phyloP scores from a whole-genome alignment of 2,888 invertebrate genomes.

The Dryocosmus kuriphilus region DNA sequence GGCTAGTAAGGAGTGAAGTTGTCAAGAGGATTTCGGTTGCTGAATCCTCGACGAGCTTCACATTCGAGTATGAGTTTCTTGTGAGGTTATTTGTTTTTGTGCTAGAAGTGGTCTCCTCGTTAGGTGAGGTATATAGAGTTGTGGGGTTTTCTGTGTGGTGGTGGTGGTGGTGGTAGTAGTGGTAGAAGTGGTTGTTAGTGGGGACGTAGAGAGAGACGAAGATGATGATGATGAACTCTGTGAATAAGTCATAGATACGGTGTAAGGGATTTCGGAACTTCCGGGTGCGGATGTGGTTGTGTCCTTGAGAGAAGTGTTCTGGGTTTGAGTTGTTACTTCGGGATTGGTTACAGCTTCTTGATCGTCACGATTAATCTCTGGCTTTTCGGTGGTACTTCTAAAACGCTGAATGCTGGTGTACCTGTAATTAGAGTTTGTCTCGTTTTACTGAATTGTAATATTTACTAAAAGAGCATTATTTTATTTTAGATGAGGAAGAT shows the following conservation, averaged over 20 bases:
- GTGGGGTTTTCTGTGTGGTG: conserved; percentile 41
- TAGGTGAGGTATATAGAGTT: conserved; percentile 16
- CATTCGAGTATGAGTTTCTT: conserved; percentile 53
- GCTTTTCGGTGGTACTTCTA: conserved; percentile 68
- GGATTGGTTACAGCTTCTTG: conserved; percentile 46
- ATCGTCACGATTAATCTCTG: conserved; percentile 47
- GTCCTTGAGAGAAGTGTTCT: conserved; percentile 43
- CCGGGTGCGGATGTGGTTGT: conserved; percentile 22
- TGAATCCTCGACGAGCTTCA: conserved; percentile 69
- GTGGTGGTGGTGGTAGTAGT: conserved; percentile 43
- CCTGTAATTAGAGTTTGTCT: conserved; percentile 63
- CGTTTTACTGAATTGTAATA: not conserved
- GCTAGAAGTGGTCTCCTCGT: not conserved
- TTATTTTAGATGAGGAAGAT: not conserved
- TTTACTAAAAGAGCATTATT: not conserved
- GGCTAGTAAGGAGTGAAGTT: conserved; percentile 59
- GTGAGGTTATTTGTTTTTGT: conserved; percentile 42
- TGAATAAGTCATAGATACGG: conserved; percentile 39
- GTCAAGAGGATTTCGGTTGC: conserved; percentile 70
- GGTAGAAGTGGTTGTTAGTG: conserved; percentile 55
- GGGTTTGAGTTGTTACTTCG: conserved; percentile 46
- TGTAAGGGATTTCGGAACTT: conserved; percentile 30
- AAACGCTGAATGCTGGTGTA: conserved; percentile 76
- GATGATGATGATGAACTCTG: conserved; percentile 48
- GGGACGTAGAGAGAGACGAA: conserved; percentile 56